These are phyloP conservation scores for Gonioctena quinquepunctata DNA, from an alignment of 1,140 invertebrate species.

Conservation along the genomic window DNA sequence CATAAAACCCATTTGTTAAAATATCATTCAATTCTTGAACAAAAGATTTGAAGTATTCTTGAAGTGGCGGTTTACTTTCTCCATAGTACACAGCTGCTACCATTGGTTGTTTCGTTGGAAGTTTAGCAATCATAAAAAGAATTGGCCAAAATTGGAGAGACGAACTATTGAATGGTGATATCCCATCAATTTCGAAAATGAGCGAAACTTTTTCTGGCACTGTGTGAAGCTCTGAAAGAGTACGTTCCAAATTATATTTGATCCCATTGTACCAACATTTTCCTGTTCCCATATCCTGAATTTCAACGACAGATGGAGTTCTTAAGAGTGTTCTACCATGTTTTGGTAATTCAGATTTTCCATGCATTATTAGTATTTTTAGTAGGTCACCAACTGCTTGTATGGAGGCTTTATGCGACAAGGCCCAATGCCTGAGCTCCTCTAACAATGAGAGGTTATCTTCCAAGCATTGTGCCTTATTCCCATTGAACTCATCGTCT, in stretches of 20 bases:
- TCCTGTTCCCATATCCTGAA: background rate
- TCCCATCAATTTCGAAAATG: background rate
- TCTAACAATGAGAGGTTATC: too few relatives aligned
- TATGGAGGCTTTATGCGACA: too few relatives aligned
- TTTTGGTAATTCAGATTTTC: too few relatives aligned
- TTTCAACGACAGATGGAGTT: too few relatives aligned
- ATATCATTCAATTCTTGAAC: background rate
- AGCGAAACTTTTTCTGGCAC: background rate
- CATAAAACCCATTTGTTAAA: conserved; percentile 1
- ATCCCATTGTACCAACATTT: conserved; percentile 1
- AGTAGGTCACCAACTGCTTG: too few relatives aligned
- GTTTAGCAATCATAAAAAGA: background rate
- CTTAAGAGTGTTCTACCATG: too few relatives aligned
- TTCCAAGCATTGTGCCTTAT: too few relatives aligned
- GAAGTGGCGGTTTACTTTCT: conserved; percentile 1
- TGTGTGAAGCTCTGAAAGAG: background rate
- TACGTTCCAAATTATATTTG: background rate
- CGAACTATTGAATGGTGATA: background rate
- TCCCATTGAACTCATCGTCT: too few relatives aligned
- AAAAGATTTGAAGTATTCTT: background rate
- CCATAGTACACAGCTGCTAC: background rate
- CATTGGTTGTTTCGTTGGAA: background rate
- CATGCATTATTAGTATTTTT: too few relatives aligned
- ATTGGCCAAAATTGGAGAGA: background rate
- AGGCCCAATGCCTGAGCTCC: too few relatives aligned